Evolutionary conservation across 2,888 invertebrate genomes (phyloP), one percentile per base, ranked within the genome.

Genomic region (Matsumyia berberina): DNA sequence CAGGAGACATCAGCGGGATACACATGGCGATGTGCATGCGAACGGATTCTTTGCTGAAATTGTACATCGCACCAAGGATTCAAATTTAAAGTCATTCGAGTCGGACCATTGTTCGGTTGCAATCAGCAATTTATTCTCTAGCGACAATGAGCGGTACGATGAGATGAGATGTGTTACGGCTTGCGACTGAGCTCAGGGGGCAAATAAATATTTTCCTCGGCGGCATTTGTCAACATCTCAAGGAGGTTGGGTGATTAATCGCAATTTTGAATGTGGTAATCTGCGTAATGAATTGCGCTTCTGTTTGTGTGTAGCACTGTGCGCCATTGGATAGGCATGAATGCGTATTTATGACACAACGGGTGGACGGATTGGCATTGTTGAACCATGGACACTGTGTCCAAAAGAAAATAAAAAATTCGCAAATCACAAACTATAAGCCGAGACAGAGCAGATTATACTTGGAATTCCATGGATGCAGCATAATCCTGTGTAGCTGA

Each of bases 201-300:
- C 76, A 64, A 39, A 46, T 49, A 69, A 83, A 83, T 73, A 73
- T 62, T 62, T 55, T 31, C 46, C 79, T 70, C 55, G 74, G 85
- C 79, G 85, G 85, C 74, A 85, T 85, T 85, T 85, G 85, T 85
- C 85, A 79, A 85, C 79, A 85, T 85, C 80, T 76, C 70, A 64
- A 64, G 67, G 58, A 70, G 64, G 69, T 80, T 58, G 17, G 49
- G 64, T 79, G 85, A 85, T 85, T 79, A 85, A 85, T 85, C 58
- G 51, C 33, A 74, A 60, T 85, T 79, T 79, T 69, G 74, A 74
- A 79, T 53, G 74, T 64, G 69, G 85, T 69, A 79, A 85, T 79
- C 69, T 51, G 64, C 58, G 74, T 79, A 85, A 85, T 85, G 80
- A 80, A 85, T 85, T 85, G 74, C 85, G 74, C 85, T 85, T 74